Evolutionary conservation across 2,113 vertebrate genomes (phyloP).

Genomic region (Rhipidura dahli): DNA sequence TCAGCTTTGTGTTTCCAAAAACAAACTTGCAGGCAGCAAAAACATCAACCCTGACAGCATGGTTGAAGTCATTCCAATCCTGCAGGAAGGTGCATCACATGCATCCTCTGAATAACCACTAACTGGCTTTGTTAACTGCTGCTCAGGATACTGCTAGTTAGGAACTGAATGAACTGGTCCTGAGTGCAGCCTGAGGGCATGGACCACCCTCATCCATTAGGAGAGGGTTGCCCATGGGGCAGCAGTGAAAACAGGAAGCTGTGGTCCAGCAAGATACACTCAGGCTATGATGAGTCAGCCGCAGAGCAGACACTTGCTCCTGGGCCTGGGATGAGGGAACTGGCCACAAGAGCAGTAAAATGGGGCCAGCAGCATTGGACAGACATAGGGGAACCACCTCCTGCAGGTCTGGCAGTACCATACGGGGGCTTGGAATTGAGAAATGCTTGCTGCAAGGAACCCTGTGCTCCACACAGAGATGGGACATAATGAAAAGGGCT

Average conservation of each 20-base stretch:
- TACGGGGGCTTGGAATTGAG: fast-evolving
- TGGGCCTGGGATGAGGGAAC: neutral
- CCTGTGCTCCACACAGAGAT: neutral
- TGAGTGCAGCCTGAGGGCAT: fast-evolving
- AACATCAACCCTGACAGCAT: neutral
- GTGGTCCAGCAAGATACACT: neutral
- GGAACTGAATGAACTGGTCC: neutral
- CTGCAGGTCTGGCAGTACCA: neutral
- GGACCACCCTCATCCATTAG: neutral
- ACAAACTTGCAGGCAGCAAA: neutral
- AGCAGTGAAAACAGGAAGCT: neutral
- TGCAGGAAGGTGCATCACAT: fast-evolving
- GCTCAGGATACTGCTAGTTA: neutral
- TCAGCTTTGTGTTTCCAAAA: neutral
- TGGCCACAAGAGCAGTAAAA: neutral
- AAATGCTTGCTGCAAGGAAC: neutral
- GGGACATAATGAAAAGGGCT: neutral
- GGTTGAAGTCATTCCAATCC: neutral
- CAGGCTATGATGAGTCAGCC: neutral
- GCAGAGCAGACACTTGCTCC: neutral
- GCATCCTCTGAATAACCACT: neutral
- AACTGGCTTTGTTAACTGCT: neutral
- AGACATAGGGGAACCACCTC: neutral
- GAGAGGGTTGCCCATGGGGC: fast-evolving
- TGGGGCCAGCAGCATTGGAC: neutral